Evolutionary conservation across 2,888 invertebrate species (phyloP), one percentile per base, ranked within the genome.

Genomic region (Aspidiotus rigidus): DNA sequence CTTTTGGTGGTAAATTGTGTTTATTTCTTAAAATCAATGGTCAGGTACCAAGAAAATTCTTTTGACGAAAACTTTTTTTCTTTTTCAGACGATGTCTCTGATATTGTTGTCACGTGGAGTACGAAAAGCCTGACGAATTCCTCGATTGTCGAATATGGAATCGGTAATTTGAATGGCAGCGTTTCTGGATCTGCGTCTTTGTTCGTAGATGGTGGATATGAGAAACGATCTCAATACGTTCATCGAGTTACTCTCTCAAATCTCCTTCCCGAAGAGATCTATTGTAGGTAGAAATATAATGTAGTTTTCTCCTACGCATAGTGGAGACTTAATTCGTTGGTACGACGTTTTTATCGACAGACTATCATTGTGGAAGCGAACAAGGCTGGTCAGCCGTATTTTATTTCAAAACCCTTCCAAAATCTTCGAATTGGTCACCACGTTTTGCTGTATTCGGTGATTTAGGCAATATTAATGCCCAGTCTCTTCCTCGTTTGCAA

Each of bases 381-480:
- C 77, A 82, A 71, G 93, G 92, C 0, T 94, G 93, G 93, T 94
- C 94, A 0, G 82, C 85, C 49, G 73, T 83, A 74, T 94, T 88
- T 78, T 84, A 82, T 76, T 91, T 96, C 79, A 83, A 80, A 74
- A 90, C 93, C 0, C 81, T 85, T 0, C 88, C 88, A 0, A 78
- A 79, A 1, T 83, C 83, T 13, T 77, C 81, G n/a, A 76, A 85
- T 72, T 94, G 93, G 93, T 82, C 85, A 16, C 90, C 93, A 0
- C 64, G 64, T 28, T 80, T 95, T 55, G 95, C 90, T 40, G 84
- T 97, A 74, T 96, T 86, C 76, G 97, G 97, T 0, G 97, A 97
- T 78, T 86, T 98, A 88, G 97, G 97, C 42, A 90, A 89, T 77
- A 86, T 85, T 74, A 96, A 96, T 79, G 93, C 94, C 1, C 88